A percentile compares a stretch with the other conserved stretches of the same genome.
These are phyloP conservation scores for Enteromius thamalakanensis DNA, from an alignment of 2,797 vertebrate species.

Conservation along the genomic window DNA sequence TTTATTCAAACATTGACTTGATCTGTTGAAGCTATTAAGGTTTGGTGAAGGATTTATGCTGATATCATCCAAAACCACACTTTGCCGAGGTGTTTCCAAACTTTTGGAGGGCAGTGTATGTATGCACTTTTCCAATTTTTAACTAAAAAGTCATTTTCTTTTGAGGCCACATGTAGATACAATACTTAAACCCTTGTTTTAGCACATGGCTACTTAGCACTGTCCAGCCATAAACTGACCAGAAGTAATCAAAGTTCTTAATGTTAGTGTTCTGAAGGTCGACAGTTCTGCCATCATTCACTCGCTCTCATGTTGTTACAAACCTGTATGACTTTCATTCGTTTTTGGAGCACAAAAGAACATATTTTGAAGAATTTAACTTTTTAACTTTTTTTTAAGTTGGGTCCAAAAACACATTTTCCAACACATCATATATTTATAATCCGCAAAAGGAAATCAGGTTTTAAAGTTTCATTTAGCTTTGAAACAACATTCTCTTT, in stretches of 20 bases:
- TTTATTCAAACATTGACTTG: no score
- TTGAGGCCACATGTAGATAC: no score
- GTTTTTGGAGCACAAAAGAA: background rate
- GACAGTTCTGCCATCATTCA: background rate
- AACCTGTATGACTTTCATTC: background rate
- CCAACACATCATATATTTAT: background rate
- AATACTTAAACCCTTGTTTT: background rate
- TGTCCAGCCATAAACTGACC: background rate
- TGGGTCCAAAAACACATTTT: no score
- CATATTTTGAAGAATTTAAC: background rate
- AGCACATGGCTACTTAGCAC: background rate
- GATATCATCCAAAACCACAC: no score
- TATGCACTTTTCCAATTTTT: background rate
- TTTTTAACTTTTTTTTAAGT: no score
- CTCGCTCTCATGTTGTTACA: background rate
- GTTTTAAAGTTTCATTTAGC: background rate
- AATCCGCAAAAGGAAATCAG: background rate
- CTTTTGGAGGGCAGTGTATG: background rate
- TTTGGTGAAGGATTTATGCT: no score
- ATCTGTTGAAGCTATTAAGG: no score
- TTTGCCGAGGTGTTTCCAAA: no score
- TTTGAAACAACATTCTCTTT: background rate
- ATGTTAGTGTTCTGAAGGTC: no score
- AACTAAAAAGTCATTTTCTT: background rate
- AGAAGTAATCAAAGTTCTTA: background rate